Percentiles rank a stretch among this genome's conserved stretches.
phyloP scores from a whole-genome alignment of 2,888 invertebrate genomes.

The Thymelicus lineola region DNA sequence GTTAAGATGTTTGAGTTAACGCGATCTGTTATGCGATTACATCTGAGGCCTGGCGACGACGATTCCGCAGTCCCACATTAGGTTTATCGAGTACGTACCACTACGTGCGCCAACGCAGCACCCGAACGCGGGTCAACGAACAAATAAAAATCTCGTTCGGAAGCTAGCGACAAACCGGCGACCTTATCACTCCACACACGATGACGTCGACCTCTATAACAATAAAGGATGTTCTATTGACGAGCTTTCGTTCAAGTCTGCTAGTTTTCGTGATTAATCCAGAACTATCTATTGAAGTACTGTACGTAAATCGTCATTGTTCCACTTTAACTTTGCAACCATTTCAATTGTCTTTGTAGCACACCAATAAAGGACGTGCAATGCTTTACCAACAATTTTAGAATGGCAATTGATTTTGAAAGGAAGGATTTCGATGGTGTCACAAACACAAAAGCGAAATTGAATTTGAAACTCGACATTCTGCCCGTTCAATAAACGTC shows the following conservation, averaged over 20 bases:
- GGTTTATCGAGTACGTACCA: constrained; percentile 30
- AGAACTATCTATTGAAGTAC: constrained; percentile 6
- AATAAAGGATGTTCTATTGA: constrained; percentile 38
- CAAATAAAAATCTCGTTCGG: constrained; percentile 68
- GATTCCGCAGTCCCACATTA: constrained; percentile 27
- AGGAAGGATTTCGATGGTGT: no score
- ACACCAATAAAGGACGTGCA: background rate
- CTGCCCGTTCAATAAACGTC: no score
- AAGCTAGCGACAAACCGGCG: constrained; percentile 65
- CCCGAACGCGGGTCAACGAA: constrained; percentile 69
- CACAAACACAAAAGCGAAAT: no score
- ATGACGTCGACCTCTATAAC: constrained; percentile 46
- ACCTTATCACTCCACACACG: constrained; percentile 62
- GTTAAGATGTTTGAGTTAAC: constrained; percentile 9
- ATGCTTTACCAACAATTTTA: background rate
- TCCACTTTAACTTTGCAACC: constrained; percentile 9
- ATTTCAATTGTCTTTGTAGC: constrained; percentile 1
- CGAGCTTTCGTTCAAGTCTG: constrained; percentile 26
- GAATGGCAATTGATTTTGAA: background rate
- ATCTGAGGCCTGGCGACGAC: constrained; percentile 16
- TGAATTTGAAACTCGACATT: no score
- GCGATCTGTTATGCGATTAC: constrained; percentile 22
- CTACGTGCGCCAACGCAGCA: constrained; percentile 56
- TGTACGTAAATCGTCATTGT: constrained; percentile 7
- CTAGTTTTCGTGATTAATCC: constrained; percentile 26